Conservation (phyloP, 2,888 invertebrate species). For the Archaeoteleia sp. region DNA sequence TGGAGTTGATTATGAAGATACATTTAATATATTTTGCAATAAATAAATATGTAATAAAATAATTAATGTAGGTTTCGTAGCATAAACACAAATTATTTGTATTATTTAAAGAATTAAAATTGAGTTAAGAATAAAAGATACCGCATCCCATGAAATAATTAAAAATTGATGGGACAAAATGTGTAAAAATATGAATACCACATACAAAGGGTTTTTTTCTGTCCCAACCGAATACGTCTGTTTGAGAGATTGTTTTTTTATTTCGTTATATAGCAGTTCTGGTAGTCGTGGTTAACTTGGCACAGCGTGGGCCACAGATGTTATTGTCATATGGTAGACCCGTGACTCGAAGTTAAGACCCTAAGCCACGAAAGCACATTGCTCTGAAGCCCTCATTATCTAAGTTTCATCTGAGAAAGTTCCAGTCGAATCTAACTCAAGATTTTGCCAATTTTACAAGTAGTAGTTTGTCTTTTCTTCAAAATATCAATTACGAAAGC, state of each 20-base stretch:
- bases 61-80: too few species aligned
- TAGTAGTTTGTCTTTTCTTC: neutral
- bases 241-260: constrained; percentile 35
- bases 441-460: constrained; percentile 9
- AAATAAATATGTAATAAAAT: too few species aligned
- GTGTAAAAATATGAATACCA: neutral
- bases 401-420: constrained; percentile 17
- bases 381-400: constrained; percentile 15
- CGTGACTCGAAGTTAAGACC: constrained; percentile 52
- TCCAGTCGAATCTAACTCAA: too few species aligned
- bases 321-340: constrained; percentile 72
- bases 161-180: neutral
- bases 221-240: neutral
- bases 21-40: too few species aligned
- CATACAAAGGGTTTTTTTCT: neutral
- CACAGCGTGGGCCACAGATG: constrained; percentile 67
- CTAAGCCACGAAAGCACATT: constrained; percentile 58
- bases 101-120: too few species aligned
- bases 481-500: too few species aligned
- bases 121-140: too few species aligned
- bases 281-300: constrained; percentile 42
- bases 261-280: constrained; percentile 40
- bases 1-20: too few species aligned
- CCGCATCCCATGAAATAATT: neutral
- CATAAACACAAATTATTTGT: too few species aligned